phyloP scores from a whole-genome alignment of 2,888 invertebrate species.

The Prenolepis imparis region DNA sequence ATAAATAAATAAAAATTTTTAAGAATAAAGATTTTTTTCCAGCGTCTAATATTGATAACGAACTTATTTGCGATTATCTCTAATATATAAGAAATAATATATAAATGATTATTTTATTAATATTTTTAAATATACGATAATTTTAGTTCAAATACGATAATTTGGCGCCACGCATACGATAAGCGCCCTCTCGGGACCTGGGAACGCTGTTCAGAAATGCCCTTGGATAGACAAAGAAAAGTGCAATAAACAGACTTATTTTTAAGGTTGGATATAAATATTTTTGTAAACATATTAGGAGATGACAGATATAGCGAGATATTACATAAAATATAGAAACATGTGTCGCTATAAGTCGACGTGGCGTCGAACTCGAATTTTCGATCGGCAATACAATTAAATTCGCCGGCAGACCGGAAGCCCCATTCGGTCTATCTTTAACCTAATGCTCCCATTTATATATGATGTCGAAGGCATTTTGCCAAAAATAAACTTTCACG shows the following conservation, averaged over 20 bases:
- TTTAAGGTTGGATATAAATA: background rate
- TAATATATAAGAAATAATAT: no score
- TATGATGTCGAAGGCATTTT: constrained; percentile 45
- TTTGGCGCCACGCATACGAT: no score
- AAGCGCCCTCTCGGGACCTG: no score
- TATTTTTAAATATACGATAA: no score
- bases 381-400: background rate
- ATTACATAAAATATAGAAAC: background rate
- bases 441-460: constrained; percentile 44
- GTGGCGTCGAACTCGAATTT: background rate
- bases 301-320: background rate
- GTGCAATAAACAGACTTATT: background rate
- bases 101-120: no score
- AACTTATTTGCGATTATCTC: no score
- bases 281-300: background rate
- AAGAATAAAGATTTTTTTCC: no score
- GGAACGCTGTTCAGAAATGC: no score
- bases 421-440: constrained; percentile 63
- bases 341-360: background rate
- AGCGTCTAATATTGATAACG: no score
- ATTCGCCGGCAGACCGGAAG: background rate
- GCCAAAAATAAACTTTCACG: constrained; percentile 79
- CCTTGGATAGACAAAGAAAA: no score
- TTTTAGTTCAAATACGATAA: no score
- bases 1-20: no score